Percentiles rank a stretch among this genome's conserved stretches.
Conservation (phyloP, 2,113 vertebrate genomes). For the Calidris pygmaea region DNA sequence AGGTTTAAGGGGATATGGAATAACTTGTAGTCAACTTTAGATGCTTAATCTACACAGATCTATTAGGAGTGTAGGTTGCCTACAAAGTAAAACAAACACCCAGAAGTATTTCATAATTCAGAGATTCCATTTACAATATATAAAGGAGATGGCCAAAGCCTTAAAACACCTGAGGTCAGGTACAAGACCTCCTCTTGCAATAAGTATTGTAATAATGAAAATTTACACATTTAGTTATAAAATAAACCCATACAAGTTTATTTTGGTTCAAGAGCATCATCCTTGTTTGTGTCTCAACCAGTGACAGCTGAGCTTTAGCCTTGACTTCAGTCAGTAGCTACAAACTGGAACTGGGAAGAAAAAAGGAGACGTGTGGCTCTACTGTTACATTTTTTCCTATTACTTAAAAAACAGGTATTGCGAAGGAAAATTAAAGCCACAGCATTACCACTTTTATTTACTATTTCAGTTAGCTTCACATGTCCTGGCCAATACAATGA, state of each 20-base stretch:
- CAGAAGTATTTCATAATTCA: not conserved
- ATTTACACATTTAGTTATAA: not conserved
- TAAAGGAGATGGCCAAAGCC: not conserved
- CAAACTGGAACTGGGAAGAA: not conserved
- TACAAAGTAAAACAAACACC: not conserved
- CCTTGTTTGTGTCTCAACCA: not conserved
- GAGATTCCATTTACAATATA: not conserved
- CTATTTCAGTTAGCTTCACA: constrained; percentile 15
- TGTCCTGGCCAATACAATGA: not conserved
- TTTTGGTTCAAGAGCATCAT: not conserved
- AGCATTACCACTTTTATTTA: not conserved
- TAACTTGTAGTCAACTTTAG: not conserved
- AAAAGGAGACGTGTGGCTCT: not conserved
- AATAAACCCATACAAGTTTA: not conserved
- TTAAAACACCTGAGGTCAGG: not conserved
- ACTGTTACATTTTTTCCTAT: not conserved
- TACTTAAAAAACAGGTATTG: constrained; percentile 8
- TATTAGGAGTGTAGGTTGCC: not conserved
- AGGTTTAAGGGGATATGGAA: not conserved
- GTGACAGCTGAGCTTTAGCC: not conserved
- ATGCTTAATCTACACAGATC: not conserved
- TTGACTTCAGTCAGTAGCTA: not conserved
- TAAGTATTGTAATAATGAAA: not conserved
- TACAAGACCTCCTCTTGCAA: not conserved
- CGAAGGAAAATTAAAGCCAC: not conserved